phyloP scores from a whole-genome alignment of 2,888 invertebrate species.

The Melieria picta region DNA sequence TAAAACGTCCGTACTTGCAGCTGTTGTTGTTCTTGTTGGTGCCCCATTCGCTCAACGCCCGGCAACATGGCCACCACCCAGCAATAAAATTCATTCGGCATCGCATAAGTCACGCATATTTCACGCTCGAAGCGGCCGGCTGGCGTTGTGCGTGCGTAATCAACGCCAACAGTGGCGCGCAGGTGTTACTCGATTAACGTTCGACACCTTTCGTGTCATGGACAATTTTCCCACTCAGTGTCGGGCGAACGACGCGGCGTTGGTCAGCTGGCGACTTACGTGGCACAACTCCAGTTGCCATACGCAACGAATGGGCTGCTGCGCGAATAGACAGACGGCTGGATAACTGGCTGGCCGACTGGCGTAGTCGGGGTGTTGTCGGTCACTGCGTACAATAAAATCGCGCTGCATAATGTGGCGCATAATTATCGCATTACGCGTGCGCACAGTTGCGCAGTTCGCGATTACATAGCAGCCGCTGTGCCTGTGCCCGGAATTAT shows the following conservation, averaged over 20 bases:
- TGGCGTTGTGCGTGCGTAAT: slow-evolving; percentile 16
- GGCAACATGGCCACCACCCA: slow-evolving; percentile 11
- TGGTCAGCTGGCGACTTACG: neutral
- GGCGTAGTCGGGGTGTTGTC: neutral
- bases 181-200: slow-evolving; percentile 50
- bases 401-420: neutral
- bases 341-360: neutral
- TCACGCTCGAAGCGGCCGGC: neutral
- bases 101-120: slow-evolving; percentile 26
- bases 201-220: slow-evolving; percentile 44
- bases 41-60: neutral
- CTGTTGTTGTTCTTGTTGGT: no score
- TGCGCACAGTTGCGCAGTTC: neutral
- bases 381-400: no score
- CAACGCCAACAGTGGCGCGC: slow-evolving; percentile 38
- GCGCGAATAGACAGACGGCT: neutral
- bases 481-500: neutral
- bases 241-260: neutral
- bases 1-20: no score
- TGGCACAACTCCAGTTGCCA: neutral
- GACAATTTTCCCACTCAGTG: slow-evolving; percentile 26
- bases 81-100: slow-evolving; percentile 18
- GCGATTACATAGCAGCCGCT: neutral
- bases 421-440: neutral
- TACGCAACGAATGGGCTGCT: slow-evolving; percentile 4